Percentiles rank a stretch among this genome's conserved stretches.
These are phyloP conservation scores for Colletes collaris DNA, from an alignment of 2,888 invertebrate genomes.

Conservation along the genomic window DNA sequence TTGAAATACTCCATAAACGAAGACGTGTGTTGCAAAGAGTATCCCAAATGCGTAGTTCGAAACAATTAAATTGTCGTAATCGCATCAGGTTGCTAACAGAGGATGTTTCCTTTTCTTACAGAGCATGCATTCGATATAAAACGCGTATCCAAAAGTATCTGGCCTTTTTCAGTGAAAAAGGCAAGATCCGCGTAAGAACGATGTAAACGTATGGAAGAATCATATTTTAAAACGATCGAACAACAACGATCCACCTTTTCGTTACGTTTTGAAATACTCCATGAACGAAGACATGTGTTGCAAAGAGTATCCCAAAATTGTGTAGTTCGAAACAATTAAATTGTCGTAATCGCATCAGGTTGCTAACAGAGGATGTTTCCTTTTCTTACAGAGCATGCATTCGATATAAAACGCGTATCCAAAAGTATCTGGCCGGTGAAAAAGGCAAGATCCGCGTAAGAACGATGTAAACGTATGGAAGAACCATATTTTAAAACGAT, in stretches of 20 bases:
- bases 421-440: not conserved
- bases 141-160: not conserved
- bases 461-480: not conserved
- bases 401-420: not conserved
- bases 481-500: constrained; percentile 21
- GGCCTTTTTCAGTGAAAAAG: not conserved
- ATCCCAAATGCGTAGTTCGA: not conserved
- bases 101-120: not conserved
- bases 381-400: not conserved
- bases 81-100: not conserved
- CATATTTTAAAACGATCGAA: constrained; percentile 21
- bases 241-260: not conserved
- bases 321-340: too few species aligned
- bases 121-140: not conserved
- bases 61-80: too few species aligned
- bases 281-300: not conserved
- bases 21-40: not conserved
- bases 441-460: not conserved
- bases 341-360: too few species aligned
- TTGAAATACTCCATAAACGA: not conserved
- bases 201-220: constrained; percentile 4
- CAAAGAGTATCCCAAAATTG: not conserved
- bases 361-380: not conserved
- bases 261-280: not conserved
- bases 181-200: not conserved